Percentiles rank a stretch among this genome's conserved stretches.
Conservation (phyloP, 2,888 invertebrate genomes). For the Conistra vaccinii region DNA sequence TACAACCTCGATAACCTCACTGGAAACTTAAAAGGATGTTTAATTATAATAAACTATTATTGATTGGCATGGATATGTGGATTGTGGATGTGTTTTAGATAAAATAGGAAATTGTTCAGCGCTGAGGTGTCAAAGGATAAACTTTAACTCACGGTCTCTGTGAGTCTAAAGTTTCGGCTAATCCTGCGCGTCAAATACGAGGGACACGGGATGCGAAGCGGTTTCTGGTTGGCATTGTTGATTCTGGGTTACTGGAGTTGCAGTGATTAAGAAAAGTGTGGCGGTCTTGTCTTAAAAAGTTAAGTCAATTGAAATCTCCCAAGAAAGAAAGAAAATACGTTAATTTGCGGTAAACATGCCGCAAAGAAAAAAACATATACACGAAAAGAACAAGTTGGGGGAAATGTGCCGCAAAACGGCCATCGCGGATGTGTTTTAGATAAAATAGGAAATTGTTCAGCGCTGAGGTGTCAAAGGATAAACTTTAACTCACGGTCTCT, state of each 20-base stretch:
- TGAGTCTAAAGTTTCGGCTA: too few relatives aligned
- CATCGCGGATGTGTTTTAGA: not conserved
- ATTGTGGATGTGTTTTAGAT: not conserved
- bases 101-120: not conserved
- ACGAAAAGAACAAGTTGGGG: too few relatives aligned
- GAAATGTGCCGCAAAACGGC: too few relatives aligned
- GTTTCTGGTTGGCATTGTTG: not conserved
- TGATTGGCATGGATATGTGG: too few relatives aligned
- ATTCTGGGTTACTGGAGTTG: not conserved
- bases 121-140: not conserved
- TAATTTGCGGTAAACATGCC: too few relatives aligned
- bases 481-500: not conserved
- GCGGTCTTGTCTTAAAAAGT: too few relatives aligned
- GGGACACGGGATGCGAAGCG: too few relatives aligned
- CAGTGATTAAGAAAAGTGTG: not conserved
- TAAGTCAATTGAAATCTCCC: not conserved
- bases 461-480: not conserved
- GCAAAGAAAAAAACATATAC: too few relatives aligned
- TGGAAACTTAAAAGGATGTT: conserved; percentile 17
- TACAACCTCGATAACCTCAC: conserved; percentile 5
- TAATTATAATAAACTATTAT: not conserved
- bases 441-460: not conserved
- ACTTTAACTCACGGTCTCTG: not conserved
- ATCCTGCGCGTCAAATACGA: too few relatives aligned
- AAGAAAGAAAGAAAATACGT: too few relatives aligned